These are phyloP conservation scores for Thymelicus lineola DNA, from an alignment of 2,888 invertebrate genomes.

Conservation along the genomic window DNA sequence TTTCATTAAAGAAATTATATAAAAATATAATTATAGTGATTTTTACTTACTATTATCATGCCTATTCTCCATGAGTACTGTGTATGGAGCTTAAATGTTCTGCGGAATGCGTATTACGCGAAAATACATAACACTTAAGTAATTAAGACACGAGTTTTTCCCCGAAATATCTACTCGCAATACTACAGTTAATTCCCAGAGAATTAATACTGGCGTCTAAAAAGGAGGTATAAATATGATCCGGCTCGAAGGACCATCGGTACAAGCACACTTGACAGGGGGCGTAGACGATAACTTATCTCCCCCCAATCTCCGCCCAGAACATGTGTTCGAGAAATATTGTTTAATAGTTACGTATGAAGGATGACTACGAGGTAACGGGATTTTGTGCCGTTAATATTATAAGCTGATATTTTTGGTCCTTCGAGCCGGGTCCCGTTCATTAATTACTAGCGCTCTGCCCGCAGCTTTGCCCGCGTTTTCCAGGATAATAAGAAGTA, in stretches of 20 bases:
- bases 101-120: too few species aligned
- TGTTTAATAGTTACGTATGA: constrained; percentile 47
- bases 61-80: too few species aligned
- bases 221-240: constrained; percentile 38
- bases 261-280: constrained; percentile 44
- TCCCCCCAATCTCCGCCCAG: constrained; percentile 48
- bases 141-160: neutral
- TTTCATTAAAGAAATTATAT: too few species aligned
- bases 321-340: constrained; percentile 57
- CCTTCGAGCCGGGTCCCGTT: constrained; percentile 8
- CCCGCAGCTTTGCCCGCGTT: too few species aligned
- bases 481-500: too few species aligned
- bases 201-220: constrained; percentile 20
- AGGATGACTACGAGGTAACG: constrained; percentile 29
- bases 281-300: constrained; percentile 50
- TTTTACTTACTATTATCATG: too few species aligned
- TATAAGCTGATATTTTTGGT: constrained; percentile 27
- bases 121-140: too few species aligned
- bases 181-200: neutral
- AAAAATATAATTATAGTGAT: too few species aligned
- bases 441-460: constrained; percentile 11
- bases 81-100: too few species aligned
- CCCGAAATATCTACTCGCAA: neutral
- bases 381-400: constrained; percentile 33
- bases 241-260: constrained; percentile 47